A percentile compares a stretch with the other conserved stretches of the same genome.
These are phyloP conservation scores for Xyliphius kryptos DNA, from an alignment of 2,113 vertebrate species.

Conservation along the genomic window DNA sequence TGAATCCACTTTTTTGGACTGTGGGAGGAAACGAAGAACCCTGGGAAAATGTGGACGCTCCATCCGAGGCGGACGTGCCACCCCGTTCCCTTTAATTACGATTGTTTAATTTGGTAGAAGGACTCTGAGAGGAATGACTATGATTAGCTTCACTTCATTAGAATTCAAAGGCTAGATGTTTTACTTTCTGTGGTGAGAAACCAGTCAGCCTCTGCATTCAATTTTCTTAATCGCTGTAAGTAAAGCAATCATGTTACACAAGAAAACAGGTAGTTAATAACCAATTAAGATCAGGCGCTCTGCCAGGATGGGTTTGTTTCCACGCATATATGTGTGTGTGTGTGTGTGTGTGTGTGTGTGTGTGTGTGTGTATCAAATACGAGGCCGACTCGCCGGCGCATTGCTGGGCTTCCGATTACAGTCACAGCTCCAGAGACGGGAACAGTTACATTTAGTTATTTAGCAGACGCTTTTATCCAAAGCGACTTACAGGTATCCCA, in stretches of 20 bases:
- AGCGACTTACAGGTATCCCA: too few relatives aligned
- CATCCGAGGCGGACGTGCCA: too few relatives aligned
- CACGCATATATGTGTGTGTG: too few relatives aligned
- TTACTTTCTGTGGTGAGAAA: neutral
- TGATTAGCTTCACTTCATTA: neutral
- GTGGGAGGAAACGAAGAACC: too few relatives aligned
- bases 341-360: constrained; percentile 3
- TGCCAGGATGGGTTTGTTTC: neutral
- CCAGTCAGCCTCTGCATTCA: neutral
- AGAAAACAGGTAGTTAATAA: constrained; percentile 20
- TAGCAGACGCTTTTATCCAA: too few relatives aligned
- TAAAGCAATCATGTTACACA: constrained; percentile 7
- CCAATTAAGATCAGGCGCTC: constrained; percentile 25
- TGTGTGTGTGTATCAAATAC: constrained; percentile 14
- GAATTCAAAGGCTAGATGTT: neutral
- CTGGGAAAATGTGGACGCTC: too few relatives aligned
- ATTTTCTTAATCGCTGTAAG: neutral
- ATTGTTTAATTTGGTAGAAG: too few relatives aligned
- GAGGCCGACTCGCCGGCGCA: constrained; percentile 30
- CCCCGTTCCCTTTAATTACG: too few relatives aligned
- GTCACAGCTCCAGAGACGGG: constrained; percentile 14
- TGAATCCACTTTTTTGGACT: too few relatives aligned
- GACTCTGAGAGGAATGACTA: too few relatives aligned
- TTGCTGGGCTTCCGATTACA: constrained; percentile 34
- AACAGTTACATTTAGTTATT: too few relatives aligned